Conservation (phyloP, 2,113 vertebrate genomes). For the Caracal caracal region DNA sequence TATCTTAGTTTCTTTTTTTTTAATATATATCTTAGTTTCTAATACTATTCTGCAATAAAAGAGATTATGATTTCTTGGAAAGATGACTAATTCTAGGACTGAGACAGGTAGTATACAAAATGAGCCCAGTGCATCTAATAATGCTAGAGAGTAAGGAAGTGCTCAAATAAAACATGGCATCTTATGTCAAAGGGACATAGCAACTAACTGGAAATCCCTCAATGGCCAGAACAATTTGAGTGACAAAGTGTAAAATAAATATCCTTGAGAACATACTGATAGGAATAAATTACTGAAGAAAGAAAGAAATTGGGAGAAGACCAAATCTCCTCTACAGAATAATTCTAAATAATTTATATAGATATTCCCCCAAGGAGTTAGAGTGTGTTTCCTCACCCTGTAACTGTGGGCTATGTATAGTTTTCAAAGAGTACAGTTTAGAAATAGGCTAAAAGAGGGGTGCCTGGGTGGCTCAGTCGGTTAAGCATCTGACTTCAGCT, state of each 20-base stretch:
- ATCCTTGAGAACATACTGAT: not conserved
- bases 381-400: not conserved
- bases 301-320: not conserved
- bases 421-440: not conserved
- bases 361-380: not conserved
- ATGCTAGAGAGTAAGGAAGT: not conserved
- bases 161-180: not conserved
- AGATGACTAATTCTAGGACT: too few species aligned
- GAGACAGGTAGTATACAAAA: not conserved
- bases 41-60: too few species aligned
- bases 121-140: not conserved
- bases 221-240: not conserved
- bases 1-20: too few species aligned
- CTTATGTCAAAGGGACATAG: not conserved
- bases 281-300: not conserved
- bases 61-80: too few species aligned
- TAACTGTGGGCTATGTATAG: not conserved
- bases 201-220: not conserved
- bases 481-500: too few species aligned
- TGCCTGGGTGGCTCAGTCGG: too few species aligned
- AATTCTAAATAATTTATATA: not conserved
- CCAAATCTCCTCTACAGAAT: not conserved
- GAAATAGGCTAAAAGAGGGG: not conserved
- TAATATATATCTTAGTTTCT: too few species aligned
- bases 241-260: not conserved